Conservation (phyloP, 2,113 vertebrate genomes). For the Corynorhinus townsendii region DNA sequence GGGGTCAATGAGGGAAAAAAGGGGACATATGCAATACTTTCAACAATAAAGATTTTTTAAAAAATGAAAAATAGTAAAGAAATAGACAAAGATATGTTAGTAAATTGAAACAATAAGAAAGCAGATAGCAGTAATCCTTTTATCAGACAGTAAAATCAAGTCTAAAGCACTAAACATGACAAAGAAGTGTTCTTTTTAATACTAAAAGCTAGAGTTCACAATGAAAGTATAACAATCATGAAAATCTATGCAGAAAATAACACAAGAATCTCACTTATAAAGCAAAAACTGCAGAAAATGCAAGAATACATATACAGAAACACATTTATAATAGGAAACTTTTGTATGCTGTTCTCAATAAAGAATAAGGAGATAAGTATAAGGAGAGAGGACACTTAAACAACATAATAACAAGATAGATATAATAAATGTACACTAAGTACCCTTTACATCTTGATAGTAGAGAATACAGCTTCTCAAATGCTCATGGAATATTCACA, state of each 20-base stretch:
- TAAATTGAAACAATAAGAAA: not conserved
- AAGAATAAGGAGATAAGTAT: not conserved
- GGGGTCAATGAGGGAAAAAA: too few species aligned
- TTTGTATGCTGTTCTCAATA: not conserved
- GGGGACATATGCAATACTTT: too few species aligned
- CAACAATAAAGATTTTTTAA: too few species aligned
- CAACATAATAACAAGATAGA: not conserved
- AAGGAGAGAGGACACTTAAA: not conserved
- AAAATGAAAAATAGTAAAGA: not conserved
- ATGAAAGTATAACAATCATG: not conserved
- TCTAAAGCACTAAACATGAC: too few species aligned
- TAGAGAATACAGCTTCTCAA: not conserved
- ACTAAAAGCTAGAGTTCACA: not conserved
- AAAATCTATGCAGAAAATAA: not conserved
- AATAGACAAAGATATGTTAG: not conserved
- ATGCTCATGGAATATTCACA: not conserved
- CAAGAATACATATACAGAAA: not conserved
- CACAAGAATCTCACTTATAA: not conserved
- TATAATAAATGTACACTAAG: too few species aligned
- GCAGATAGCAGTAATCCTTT: not conserved
- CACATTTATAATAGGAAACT: not conserved
- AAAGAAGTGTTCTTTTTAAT: not conserved
- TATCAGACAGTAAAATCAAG: not conserved
- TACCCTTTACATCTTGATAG: rapidly evolving
- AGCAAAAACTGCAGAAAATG: not conserved